Conservation (phyloP, 2,797 vertebrate species). For the Hippoglossus hippoglossus region DNA sequence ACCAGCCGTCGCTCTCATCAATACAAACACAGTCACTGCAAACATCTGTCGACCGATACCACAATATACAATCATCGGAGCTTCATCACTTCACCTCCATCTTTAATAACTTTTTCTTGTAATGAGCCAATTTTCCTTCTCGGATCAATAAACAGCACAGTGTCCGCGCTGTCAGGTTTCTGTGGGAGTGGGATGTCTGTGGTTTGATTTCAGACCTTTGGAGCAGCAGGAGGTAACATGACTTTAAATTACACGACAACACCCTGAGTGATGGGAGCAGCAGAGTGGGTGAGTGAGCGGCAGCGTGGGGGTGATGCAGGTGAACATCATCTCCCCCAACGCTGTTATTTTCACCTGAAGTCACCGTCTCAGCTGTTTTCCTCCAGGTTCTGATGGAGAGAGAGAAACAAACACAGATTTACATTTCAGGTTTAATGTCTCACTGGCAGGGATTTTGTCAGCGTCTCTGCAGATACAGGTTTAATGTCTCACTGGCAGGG, state of each 20-base stretch:
- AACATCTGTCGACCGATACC: slow-evolving; percentile 5
- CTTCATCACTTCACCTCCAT: neutral
- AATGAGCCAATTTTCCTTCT: neutral
- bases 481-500: too few species aligned
- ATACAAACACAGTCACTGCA: slow-evolving; percentile 5
- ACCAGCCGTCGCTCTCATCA: neutral
- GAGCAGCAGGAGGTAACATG: slow-evolving; percentile 3
- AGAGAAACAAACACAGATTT: neutral
- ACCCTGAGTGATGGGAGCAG: neutral
- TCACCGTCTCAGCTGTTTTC: slow-evolving; percentile 2
- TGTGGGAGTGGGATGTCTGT: too few species aligned
- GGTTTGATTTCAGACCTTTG: too few species aligned
- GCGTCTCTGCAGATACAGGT: neutral
- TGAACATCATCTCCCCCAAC: neutral
- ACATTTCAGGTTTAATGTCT: too few species aligned
- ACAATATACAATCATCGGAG: neutral
- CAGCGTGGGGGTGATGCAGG: slow-evolving; percentile 1
- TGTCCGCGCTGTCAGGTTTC: too few species aligned
- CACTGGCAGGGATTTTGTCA: too few species aligned
- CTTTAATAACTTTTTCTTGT: neutral
- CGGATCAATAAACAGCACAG: neutral
- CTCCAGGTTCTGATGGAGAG: neutral
- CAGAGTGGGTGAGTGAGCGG: too few species aligned
- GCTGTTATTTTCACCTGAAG: slow-evolving; percentile 21
- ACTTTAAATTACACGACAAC: slow-evolving; percentile 13